Evolutionary conservation across 1,140 invertebrate species (phyloP).

Genomic region (Ceratoteleas bidentatus): DNA sequence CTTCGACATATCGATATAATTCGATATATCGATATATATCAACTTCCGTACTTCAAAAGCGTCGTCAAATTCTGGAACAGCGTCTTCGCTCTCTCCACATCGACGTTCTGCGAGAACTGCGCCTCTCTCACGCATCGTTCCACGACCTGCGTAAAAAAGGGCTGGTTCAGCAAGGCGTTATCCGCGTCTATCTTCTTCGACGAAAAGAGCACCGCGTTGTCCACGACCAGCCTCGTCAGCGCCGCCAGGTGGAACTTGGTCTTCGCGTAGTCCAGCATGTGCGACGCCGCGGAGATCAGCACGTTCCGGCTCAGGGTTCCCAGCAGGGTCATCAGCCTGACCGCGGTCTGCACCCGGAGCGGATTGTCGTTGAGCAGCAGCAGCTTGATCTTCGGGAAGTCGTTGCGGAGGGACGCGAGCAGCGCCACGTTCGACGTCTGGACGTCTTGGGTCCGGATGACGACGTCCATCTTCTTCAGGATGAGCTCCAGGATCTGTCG

Average conservation of each 20-base stretch:
- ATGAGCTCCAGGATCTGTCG: constrained; percentile 81
- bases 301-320: constrained; percentile 76
- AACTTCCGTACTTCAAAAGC: constrained; percentile 80
- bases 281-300: constrained; percentile 74
- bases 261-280: constrained; percentile 75
- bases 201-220: constrained; percentile 79
- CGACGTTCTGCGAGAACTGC: constrained; percentile 67
- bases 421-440: constrained; percentile 73
- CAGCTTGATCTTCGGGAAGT: constrained; percentile 73
- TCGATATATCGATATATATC: no score
- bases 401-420: constrained; percentile 75
- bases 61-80: constrained; percentile 81
- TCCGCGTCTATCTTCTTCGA: constrained; percentile 79
- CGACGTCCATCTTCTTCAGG: constrained; percentile 78
- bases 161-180: constrained; percentile 75
- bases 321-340: constrained; percentile 77
- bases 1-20: no score
- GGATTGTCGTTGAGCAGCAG: constrained; percentile 75
- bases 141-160: constrained; percentile 81
- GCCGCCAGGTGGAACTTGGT: constrained; percentile 80
- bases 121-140: constrained; percentile 79
- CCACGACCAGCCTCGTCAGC: constrained; percentile 79
- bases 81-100: constrained; percentile 65
- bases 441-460: constrained; percentile 68
- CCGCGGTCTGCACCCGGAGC: constrained; percentile 80